Evolutionary conservation across 1,140 invertebrate genomes (phyloP).

Genomic region (Pentalonia nigronervosa): DNA sequence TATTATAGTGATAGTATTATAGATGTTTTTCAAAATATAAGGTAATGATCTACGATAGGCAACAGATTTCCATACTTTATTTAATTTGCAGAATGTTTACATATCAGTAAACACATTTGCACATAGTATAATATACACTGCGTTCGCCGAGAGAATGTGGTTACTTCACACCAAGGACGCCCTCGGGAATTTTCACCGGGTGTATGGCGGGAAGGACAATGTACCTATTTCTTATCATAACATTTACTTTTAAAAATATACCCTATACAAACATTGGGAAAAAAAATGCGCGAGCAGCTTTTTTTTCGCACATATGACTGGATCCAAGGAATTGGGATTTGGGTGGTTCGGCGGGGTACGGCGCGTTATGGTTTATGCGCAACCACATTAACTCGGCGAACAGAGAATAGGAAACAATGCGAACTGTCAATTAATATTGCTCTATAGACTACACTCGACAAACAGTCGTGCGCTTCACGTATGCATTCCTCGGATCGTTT

Average conservation of each 20-base stretch:
- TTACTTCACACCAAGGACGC: not conserved
- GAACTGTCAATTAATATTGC: not conserved
- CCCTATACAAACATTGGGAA: no score
- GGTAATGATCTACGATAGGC: not conserved
- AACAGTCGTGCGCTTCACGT: not conserved
- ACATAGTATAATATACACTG: not conserved
- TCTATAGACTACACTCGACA: not conserved
- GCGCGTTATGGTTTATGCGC: not conserved
- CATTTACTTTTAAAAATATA: no score
- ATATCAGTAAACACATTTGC: not conserved
- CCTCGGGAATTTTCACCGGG: no score
- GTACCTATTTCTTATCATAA: no score
- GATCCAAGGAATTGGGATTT: not conserved
- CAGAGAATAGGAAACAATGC: not conserved
- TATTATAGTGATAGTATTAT: no score
- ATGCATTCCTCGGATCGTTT: not conserved
- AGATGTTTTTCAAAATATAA: not conserved
- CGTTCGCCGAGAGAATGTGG: not conserved
- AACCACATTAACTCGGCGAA: not conserved
- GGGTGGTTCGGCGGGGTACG: not conserved
- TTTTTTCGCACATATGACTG: not conserved
- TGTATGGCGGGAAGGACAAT: no score
- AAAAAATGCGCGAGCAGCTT: no score
- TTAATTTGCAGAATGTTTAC: not conserved
- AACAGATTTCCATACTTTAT: not conserved